phyloP scores from a whole-genome alignment of 2,888 invertebrate species.

The Limnephilus rhombicus region DNA sequence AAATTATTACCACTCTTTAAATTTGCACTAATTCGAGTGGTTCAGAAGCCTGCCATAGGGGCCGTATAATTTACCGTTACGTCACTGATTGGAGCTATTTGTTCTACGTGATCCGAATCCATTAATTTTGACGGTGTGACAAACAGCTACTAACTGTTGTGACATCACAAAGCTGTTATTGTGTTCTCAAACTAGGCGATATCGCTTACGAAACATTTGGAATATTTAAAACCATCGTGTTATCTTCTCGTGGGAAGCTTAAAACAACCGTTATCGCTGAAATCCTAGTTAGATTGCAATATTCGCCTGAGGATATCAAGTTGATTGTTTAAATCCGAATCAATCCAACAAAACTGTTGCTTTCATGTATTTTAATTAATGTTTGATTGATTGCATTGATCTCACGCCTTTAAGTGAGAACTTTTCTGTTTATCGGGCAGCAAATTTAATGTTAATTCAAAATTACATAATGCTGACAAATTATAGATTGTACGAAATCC shows the following conservation, averaged over 20 bases:
- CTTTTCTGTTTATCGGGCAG: not conserved
- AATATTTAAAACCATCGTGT: not conserved
- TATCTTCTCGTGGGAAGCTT: slow-evolving; percentile 24
- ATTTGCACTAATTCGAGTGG: not conserved
- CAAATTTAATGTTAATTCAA: not conserved
- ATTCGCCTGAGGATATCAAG: not conserved
- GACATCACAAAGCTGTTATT: slow-evolving; percentile 13
- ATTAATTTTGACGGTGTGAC: slow-evolving; percentile 29
- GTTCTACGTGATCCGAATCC: slow-evolving; percentile 11
- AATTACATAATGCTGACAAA: not conserved
- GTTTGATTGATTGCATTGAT: not conserved
- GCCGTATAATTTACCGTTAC: not conserved
- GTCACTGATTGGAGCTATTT: not conserved
- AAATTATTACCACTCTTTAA: too few species aligned
- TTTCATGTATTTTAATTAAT: not conserved
- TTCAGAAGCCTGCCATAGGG: not conserved
- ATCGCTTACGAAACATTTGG: slow-evolving; percentile 12
- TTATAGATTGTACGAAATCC: not conserved
- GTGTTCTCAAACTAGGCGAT: slow-evolving; percentile 40
- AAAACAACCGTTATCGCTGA: not conserved
- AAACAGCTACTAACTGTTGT: slow-evolving; percentile 8
- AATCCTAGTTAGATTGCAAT: not conserved
- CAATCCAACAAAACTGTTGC: not conserved
- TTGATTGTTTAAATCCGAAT: not conserved
- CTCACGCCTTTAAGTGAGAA: not conserved